Evolutionary conservation across 2,113 vertebrate species (phyloP), one percentile per base, ranked within the genome.

Genomic region (Ceyx margarethae): DNA sequence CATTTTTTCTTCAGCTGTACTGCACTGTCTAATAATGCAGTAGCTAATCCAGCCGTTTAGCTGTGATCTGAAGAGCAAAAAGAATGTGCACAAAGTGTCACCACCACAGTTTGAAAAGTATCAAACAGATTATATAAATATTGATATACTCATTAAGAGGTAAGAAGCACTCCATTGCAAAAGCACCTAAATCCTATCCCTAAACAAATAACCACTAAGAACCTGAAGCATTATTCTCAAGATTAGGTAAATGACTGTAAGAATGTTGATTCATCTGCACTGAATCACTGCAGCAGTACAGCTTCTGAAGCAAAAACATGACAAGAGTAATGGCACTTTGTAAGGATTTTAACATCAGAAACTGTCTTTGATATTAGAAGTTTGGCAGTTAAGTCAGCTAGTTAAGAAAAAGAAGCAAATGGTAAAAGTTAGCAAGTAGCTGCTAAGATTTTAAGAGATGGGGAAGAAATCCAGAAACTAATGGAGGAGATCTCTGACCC

Each of bases 331-430:
- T 17, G 26, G 48, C 28, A 79, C 10, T 37, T 65, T 22, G 28
- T 25, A 48, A 69, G 15, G 13, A 53, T 0, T 0, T 9, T 28
- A 69, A 54, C 19, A 72, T 2, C 56, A 74, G 46, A 80, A 82
- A 54, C 1, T 4, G n/a, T 42, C 53, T 25, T 29, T 65, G 62
- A 1, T 35, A 51, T 13, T 43, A 22, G 0, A 72, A 53, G 22
- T 25, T 35, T 11, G 17, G 26, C 10, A 67, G 16, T 26, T 35
- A 33, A 35, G 29, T 40, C 45, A 68, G 22, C 53, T 45, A 64
- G 53, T 6, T 26, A 81, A 42, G 29, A 77, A 65, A 71, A 76
- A 28, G 14, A 78, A 78, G 13, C 5, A 50, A 20, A 25, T 12
- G 15, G n/a, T n/a, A n/a, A n/a, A n/a, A n/a, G n/a, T n/a, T n/a